Percentiles rank a stretch among this genome's conserved stretches.
These are phyloP conservation scores for Agrypnus murinus DNA, from an alignment of 2,888 invertebrate genomes.

Conservation along the genomic window DNA sequence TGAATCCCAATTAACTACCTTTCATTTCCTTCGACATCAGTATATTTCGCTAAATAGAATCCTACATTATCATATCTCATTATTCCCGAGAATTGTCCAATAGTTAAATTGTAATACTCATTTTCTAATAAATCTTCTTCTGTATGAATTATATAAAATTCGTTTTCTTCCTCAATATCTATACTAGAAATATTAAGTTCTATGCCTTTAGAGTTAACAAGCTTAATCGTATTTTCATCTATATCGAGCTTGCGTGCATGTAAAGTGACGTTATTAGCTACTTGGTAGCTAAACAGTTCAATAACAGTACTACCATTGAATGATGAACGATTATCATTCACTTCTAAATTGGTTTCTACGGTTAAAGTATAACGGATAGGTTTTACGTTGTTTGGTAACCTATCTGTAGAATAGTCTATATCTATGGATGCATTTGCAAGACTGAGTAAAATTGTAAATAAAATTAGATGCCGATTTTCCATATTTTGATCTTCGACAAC, in stretches of 20 bases:
- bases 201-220: not conserved
- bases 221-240: not conserved
- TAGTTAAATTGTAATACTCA: conserved; percentile 27
- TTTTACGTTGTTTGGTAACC: conserved; percentile 38
- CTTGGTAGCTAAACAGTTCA: conserved; percentile 11
- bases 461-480: too few species aligned
- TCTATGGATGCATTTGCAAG: not conserved
- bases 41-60: conserved; percentile 72
- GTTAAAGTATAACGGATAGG: conserved; percentile 34
- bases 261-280: conserved; percentile 38
- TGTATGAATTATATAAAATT: conserved; percentile 38
- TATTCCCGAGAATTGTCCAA: conserved; percentile 52
- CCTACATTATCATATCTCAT: conserved; percentile 68
- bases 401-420: conserved; percentile 19
- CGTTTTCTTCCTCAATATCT: conserved; percentile 15
- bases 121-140: not conserved
- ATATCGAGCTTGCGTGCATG: conserved; percentile 28
- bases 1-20: conserved; percentile 25
- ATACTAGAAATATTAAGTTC: not conserved
- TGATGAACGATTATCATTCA: conserved; percentile 13
- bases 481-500: too few species aligned
- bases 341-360: conserved; percentile 42
- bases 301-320: conserved; percentile 44
- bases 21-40: conserved; percentile 53
- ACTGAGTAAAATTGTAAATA: too few species aligned